These are phyloP conservation scores for Onychomys torridus DNA, from an alignment of 2,797 vertebrate species.

Conservation along the genomic window DNA sequence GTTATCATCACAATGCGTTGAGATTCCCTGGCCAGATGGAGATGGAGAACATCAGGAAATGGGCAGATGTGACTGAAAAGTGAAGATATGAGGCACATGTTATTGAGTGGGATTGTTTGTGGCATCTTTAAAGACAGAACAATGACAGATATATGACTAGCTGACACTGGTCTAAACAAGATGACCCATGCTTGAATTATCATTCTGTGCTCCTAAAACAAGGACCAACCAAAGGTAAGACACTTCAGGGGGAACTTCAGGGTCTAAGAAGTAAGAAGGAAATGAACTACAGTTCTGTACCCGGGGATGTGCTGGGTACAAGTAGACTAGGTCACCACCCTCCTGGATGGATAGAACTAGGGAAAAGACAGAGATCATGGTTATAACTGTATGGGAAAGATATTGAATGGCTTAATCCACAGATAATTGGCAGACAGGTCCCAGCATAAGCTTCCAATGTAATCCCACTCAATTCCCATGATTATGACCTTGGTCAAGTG, in stretches of 20 bases:
- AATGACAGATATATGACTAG: neutral
- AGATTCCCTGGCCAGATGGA: neutral
- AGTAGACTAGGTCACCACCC: neutral
- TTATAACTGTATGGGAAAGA: neutral
- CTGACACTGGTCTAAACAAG: neutral
- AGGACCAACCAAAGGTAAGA: neutral
- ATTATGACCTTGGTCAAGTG: neutral
- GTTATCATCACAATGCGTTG: neutral
- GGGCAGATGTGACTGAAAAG: neutral
- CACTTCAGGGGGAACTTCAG: neutral
- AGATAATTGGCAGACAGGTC: neutral
- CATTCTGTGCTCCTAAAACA: neutral
- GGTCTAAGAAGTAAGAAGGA: neutral
- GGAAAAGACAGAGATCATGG: neutral
- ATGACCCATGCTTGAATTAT: neutral
- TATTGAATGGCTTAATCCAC: neutral
- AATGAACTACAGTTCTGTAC: neutral
- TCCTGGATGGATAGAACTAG: neutral
- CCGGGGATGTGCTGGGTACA: neutral
- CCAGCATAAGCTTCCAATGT: neutral
- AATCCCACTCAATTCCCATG: neutral
- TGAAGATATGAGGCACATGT: neutral
- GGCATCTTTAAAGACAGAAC: neutral
- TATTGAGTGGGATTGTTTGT: neutral
- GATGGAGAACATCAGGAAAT: neutral